These are phyloP conservation scores for Illadopsis cleaveri DNA, from an alignment of 2,113 vertebrate species.

Conservation along the genomic window DNA sequence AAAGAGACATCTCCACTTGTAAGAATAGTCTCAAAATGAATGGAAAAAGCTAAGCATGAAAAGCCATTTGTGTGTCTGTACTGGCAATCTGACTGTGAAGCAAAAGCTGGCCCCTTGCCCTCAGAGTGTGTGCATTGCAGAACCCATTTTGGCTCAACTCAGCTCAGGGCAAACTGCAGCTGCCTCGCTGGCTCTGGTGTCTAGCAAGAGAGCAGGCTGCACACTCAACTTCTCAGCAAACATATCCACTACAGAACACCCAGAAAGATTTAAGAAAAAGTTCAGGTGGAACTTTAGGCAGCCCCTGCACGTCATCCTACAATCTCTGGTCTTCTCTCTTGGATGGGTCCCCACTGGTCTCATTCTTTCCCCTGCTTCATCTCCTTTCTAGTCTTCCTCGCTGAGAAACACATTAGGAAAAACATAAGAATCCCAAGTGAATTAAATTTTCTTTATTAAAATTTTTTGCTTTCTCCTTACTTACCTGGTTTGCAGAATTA, in stretches of 20 bases:
- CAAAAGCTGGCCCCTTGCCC: not conserved
- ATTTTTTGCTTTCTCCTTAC: not conserved
- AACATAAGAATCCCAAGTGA: not conserved
- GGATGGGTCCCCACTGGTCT: too few relatives aligned
- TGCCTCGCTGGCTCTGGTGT: fast-evolving
- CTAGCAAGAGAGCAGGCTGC: not conserved
- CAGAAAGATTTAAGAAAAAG: not conserved
- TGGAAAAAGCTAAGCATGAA: not conserved
- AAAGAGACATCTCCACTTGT: not conserved
- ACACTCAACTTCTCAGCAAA: not conserved
- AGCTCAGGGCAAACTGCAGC: not conserved
- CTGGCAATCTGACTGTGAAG: not conserved
- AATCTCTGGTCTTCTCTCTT: not conserved
- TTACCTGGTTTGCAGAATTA: not conserved
- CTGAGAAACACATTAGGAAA: not conserved
- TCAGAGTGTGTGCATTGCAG: not conserved
- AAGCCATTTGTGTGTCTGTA: not conserved
- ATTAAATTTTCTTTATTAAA: too few relatives aligned
- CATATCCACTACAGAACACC: not conserved
- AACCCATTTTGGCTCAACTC: not conserved
- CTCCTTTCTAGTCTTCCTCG: not conserved
- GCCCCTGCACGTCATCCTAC: fast-evolving
- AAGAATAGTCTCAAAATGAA: not conserved
- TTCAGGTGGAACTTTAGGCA: not conserved
- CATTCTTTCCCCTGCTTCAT: not conserved